Percentiles rank a stretch among this genome's conserved stretches.
Evolutionary conservation across 2,888 invertebrate genomes (phyloP).

Genomic region (Steinernema carpocapsae): DNA sequence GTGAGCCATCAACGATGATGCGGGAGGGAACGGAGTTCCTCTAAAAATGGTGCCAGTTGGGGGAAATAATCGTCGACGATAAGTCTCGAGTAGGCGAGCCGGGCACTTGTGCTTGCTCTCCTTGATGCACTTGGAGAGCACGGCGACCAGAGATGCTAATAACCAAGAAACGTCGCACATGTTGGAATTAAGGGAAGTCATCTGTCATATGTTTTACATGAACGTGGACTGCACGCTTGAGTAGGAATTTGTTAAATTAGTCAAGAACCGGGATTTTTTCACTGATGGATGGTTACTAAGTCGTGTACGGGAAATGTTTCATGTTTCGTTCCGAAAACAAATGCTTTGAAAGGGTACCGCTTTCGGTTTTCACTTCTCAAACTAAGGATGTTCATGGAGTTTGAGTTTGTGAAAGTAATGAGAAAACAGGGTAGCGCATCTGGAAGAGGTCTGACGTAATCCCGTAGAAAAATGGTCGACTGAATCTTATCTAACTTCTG

Average conservation of each 20-base stretch:
- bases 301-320: too few relatives aligned
- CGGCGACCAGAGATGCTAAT: constrained; percentile 5
- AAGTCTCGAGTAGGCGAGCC: neutral
- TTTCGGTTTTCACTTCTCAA: too few relatives aligned
- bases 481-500: too few relatives aligned
- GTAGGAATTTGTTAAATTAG: neutral
- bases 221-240: constrained; percentile 28
- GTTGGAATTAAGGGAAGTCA: constrained; percentile 27
- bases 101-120: constrained; percentile 17
- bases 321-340: too few relatives aligned
- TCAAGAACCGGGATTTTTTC: constrained; percentile 18
- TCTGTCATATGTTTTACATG: constrained; percentile 25
- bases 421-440: too few relatives aligned
- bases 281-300: too few relatives aligned
- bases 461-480: too few relatives aligned
- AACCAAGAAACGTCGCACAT: constrained; percentile 1
- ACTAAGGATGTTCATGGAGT: too few relatives aligned
- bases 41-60: constrained; percentile 32
- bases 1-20: neutral
- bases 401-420: too few relatives aligned
- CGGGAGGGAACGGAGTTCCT: neutral
- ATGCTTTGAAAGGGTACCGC: too few relatives aligned
- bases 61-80: neutral
- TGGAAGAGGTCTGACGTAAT: too few relatives aligned
- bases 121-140: constrained; percentile 8